Base-by-base conservation (phyloP, 1,140 invertebrate genomes). In the Bombus affinis region DNA sequence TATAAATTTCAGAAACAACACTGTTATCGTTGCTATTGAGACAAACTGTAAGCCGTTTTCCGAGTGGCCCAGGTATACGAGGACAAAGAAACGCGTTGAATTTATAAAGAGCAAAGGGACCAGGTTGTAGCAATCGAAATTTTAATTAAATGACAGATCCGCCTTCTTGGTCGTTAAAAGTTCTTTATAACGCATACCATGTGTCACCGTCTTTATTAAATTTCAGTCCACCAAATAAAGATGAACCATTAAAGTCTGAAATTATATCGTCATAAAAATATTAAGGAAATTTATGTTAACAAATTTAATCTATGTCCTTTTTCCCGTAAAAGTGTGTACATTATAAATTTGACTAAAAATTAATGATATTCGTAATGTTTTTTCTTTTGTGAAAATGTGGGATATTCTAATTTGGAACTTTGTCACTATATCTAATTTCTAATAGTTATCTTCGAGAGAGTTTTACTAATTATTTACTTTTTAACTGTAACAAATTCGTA, bases 121-220 rank as follows among this genome's bases (percentile, higher is more conserved):
- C 37, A 73, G 15, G 22, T 71, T 37, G 37, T 12, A 35, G 32
- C 44, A 18, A 75, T 25, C 4, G 73, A 53, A 75, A 75, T 25
- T 75, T 75, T 75, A 53, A 75, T 75, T 75, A 75, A 75, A 75
- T 53, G 73, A 53, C 44, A 35, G n/a, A 53, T 53, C 73, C 42
- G 32, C 73, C 32, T 75, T 53, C 73, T 18, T 35, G 32, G 42
- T 75, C 32, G 42, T 75, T 75, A 47, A 75, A 53, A 5, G 72
- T 53, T 35, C 44, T 53, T 74, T 74, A 47, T 25, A 74, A 25
- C n/a, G 32, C n/a, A 35, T 32, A 35, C 73, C 2, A 25, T 12
- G 44, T 44, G n/a, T 47, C 72, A 44, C 18, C 73, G 73, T 75
- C 32, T 75, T 75, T 75, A 75, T 75, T 32, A 74, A 74, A 74